Conservation (phyloP, 2,113 vertebrate species). For the Campylomormyrus numenius region DNA sequence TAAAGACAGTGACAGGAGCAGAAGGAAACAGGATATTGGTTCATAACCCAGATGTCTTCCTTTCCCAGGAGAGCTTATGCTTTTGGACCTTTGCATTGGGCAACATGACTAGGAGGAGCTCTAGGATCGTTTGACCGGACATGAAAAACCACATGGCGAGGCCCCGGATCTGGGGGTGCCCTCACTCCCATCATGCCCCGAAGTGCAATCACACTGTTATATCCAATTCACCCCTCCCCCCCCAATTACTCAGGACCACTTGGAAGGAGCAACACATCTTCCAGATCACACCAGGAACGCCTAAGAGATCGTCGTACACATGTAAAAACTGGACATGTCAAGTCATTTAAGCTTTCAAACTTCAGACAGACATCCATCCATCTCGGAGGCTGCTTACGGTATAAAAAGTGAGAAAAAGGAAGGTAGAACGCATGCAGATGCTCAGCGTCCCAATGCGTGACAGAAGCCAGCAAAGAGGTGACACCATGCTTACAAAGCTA, state of each 20-base stretch:
- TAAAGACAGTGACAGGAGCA: neutral
- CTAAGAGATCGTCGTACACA: neutral
- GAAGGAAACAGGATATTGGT: neutral
- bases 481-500: neutral
- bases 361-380: neutral
- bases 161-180: neutral
- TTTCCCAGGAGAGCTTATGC: neutral
- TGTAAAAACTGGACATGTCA: neutral
- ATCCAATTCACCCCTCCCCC: neutral
- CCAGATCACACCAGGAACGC: neutral
- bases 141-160: neutral
- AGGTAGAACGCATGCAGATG: neutral
- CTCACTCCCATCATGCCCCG: neutral
- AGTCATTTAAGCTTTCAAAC: neutral
- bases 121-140: neutral
- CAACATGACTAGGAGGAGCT: neutral
- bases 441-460: neutral
- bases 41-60: neutral
- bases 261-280: neutral
- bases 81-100: neutral
- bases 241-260: conserved; percentile 1
- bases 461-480: neutral
- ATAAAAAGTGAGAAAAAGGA: neutral
- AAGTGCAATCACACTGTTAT: neutral
- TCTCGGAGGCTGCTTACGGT: neutral